These are phyloP conservation scores for Lepidurus arcticus DNA, from an alignment of 1,140 invertebrate genomes.

Conservation along the genomic window DNA sequence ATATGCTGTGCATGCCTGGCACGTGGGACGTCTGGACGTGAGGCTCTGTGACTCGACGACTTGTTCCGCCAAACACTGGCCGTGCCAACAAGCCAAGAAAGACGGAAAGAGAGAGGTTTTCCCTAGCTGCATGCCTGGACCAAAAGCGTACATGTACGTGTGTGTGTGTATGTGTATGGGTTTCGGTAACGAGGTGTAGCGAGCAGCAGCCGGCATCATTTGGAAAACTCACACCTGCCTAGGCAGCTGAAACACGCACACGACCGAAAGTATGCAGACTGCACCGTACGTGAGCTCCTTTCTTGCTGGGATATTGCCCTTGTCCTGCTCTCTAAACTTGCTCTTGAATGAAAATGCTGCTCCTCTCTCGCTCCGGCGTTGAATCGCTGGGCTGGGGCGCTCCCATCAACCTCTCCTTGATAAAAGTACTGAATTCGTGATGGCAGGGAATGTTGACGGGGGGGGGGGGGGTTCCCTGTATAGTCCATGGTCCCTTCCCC, in stretches of 20 bases:
- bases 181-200: constrained; percentile 17
- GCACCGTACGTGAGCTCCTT: background rate
- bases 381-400: background rate
- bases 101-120: too few relatives aligned
- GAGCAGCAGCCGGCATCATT: constrained; percentile 20
- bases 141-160: background rate
- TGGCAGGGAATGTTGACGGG: background rate
- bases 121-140: background rate
- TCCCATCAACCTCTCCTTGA: background rate
- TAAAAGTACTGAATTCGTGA: constrained; percentile 7
- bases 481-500: background rate
- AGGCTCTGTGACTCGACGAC: background rate
- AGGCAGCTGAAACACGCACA: constrained; percentile 17
- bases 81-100: background rate
- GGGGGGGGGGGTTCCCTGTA: background rate
- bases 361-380: background rate
- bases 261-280: background rate
- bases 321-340: background rate
- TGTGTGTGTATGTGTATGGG: constrained; percentile 4
- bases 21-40: constrained; percentile 16
- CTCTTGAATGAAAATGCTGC: constrained; percentile 8
- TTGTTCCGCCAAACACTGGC: background rate
- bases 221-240: constrained; percentile 17
- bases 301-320: constrained; percentile 6
- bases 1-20: background rate